Conservation (phyloP, 2,888 invertebrate genomes). For the Fissipunctia ypsillon region DNA sequence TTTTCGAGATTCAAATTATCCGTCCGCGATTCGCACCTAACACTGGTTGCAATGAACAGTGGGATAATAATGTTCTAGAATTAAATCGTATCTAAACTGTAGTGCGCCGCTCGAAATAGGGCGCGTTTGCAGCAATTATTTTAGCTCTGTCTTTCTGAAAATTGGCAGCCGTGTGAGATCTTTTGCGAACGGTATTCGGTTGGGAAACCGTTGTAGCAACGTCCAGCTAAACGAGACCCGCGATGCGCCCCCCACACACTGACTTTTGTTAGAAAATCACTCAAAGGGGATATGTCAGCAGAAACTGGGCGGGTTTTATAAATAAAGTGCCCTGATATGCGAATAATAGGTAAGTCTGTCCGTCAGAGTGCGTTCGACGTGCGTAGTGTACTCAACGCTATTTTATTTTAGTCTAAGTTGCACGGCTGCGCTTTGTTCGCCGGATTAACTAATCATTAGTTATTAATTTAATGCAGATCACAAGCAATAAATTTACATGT, state of each 20-base stretch:
- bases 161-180: slow-evolving; percentile 90
- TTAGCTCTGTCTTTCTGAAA: slow-evolving; percentile 91
- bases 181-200: slow-evolving; percentile 89
- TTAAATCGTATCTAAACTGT: slow-evolving; percentile 87
- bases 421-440: slow-evolving; percentile 61
- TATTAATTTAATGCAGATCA: slow-evolving; percentile 49
- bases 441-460: slow-evolving; percentile 59
- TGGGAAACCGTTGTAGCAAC: slow-evolving; percentile 87
- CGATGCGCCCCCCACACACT: slow-evolving; percentile 72
- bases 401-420: slow-evolving; percentile 79
- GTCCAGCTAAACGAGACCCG: slow-evolving; percentile 77
- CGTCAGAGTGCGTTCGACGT: slow-evolving; percentile 76
- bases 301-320: slow-evolving; percentile 84
- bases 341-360: slow-evolving; percentile 88
- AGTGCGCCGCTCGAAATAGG: slow-evolving; percentile 88
- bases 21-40: slow-evolving; percentile 42
- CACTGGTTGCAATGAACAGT: slow-evolving; percentile 73
- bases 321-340: slow-evolving; percentile 89
- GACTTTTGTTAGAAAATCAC: slow-evolving; percentile 62
- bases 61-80: slow-evolving; percentile 85
- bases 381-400: slow-evolving; percentile 70
- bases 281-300: slow-evolving; percentile 78
- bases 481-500: slow-evolving; percentile 43
- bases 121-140: slow-evolving; percentile 90
- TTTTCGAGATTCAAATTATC: slow-evolving; percentile 48